Evolutionary conservation across 2,888 invertebrate species (phyloP).

Genomic region (Steinernema scapterisci): DNA sequence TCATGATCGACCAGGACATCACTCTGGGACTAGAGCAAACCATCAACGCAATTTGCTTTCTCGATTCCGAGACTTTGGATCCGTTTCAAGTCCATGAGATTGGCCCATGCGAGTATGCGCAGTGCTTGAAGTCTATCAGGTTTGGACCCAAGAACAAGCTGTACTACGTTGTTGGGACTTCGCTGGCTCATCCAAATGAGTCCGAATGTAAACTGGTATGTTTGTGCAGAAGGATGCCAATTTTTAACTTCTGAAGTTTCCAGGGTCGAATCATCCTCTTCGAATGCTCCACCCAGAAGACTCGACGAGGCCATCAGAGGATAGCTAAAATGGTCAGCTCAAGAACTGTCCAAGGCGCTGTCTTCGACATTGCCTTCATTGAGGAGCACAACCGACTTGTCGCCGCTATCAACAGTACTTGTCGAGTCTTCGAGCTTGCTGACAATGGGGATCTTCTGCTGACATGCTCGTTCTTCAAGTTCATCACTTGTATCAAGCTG

Average conservation of each 20-base stretch:
- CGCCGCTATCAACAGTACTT: constrained; percentile 94
- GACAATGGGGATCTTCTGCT: constrained; percentile 88
- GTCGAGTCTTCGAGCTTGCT: constrained; percentile 96
- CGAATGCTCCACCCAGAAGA: constrained; percentile 42
- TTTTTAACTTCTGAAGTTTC: no score
- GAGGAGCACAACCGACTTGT: constrained; percentile 83
- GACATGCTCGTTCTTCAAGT: constrained; percentile 96
- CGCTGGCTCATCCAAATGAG: constrained; percentile 71
- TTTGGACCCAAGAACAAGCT: constrained; percentile 84
- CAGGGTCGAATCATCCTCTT: constrained; percentile 62
- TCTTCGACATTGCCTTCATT: constrained; percentile 34
- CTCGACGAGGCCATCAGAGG: constrained; percentile 38
- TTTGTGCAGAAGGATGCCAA: no score
- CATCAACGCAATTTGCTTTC: constrained; percentile 81
- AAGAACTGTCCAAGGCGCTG: not conserved
- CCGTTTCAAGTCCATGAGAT: constrained; percentile 90
- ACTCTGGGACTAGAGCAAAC: constrained; percentile 72
- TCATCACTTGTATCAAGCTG: constrained; percentile 87
- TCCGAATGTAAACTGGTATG: not conserved
- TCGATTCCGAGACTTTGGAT: constrained; percentile 96
- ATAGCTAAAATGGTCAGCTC: constrained; percentile 24
- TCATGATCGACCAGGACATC: constrained; percentile 36
- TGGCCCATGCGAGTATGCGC: constrained; percentile 78
- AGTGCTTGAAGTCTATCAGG: constrained; percentile 45
- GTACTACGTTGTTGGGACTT: constrained; percentile 93